These are phyloP conservation scores for Emberiza fucata DNA, from an alignment of 2,113 vertebrate genomes.

Conservation along the genomic window DNA sequence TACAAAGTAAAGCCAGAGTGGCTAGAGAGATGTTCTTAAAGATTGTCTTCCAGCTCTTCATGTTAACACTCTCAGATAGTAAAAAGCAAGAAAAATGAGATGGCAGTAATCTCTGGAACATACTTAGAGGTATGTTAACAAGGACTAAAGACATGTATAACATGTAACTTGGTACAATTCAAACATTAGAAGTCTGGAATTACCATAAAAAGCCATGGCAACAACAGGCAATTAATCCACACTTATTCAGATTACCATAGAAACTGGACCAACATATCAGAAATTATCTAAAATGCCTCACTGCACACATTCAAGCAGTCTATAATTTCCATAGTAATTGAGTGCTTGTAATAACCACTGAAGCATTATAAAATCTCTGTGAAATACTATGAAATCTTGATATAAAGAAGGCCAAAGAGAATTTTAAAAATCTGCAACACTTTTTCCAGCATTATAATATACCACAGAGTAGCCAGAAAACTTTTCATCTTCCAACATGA, in stretches of 20 bases:
- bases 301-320: slow-evolving; percentile 42
- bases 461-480: not conserved
- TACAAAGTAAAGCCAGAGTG: not conserved
- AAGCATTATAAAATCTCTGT: slow-evolving; percentile 29
- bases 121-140: not conserved
- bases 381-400: not conserved
- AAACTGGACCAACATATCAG: slow-evolving; percentile 50
- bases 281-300: slow-evolving; percentile 60
- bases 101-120: not conserved
- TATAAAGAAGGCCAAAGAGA: not conserved
- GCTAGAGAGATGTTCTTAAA: not conserved
- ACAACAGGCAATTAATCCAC: slow-evolving; percentile 54
- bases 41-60: not conserved
- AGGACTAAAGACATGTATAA: not conserved
- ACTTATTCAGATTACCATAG: slow-evolving; percentile 56
- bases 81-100: not conserved
- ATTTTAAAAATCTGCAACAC: not conserved
- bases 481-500: not conserved
- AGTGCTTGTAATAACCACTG: slow-evolving; percentile 22
- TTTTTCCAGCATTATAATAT: not conserved
- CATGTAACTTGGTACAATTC: not conserved
- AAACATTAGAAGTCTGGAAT: slow-evolving; percentile 3
- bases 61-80: not conserved
- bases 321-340: slow-evolving; percentile 67
- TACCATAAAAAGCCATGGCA: slow-evolving; percentile 38